These are phyloP conservation scores for Notarius quadriscutis DNA, from an alignment of 2,113 vertebrate genomes.

Conservation along the genomic window DNA sequence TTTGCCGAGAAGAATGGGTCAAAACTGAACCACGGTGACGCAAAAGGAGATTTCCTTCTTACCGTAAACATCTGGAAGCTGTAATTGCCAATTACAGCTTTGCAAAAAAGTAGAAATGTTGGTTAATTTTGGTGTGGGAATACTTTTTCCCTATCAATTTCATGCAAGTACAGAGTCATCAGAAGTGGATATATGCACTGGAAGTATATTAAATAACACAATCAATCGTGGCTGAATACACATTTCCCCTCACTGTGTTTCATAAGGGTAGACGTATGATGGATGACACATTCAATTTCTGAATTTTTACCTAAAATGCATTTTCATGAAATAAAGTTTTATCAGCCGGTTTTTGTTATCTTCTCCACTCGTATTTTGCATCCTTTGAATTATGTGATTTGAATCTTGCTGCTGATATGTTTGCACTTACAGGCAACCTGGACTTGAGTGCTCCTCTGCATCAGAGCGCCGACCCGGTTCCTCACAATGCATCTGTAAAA, in stretches of 20 bases:
- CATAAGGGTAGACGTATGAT: background rate
- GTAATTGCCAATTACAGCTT: background rate
- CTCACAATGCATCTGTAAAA: slow-evolving; percentile 98
- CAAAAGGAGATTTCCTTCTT: background rate
- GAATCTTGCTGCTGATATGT: background rate
- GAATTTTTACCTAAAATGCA: background rate
- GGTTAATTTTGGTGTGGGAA: background rate
- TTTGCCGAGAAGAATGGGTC: too few species aligned
- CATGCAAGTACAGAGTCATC: too few species aligned
- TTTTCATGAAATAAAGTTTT: background rate
- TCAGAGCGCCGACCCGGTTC: slow-evolving; percentile 93
- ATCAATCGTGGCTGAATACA: background rate
- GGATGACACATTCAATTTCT: background rate
- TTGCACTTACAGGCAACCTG: slow-evolving; percentile 95
- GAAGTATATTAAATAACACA: background rate
- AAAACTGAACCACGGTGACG: background rate
- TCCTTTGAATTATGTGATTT: background rate
- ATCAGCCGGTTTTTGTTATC: background rate
- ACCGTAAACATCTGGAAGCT: background rate
- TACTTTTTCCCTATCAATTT: background rate
- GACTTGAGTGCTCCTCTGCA: slow-evolving; percentile 93
- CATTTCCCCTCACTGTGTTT: background rate
- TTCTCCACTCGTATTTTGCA: background rate
- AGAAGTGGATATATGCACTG: background rate
- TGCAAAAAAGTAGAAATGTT: background rate